A percentile compares a stretch with the other conserved stretches of the same genome.
Evolutionary conservation across 2,888 invertebrate species (phyloP).

Genomic region (Sceliomorpha sp.): DNA sequence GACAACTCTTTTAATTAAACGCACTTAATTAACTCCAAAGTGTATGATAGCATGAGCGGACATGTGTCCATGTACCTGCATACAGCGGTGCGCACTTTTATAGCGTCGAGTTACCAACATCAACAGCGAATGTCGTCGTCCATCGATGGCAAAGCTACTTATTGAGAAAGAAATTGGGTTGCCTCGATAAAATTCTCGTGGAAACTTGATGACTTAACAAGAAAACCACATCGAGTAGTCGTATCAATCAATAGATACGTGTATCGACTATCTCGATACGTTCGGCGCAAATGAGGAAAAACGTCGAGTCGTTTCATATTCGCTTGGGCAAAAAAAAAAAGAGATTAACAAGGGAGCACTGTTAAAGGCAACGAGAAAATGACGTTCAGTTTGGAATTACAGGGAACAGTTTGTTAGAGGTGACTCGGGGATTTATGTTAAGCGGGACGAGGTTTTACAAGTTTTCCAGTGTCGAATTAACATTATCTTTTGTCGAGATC

Average conservation of each 20-base stretch:
- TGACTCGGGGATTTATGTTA: too few relatives aligned
- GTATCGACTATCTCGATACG: background rate
- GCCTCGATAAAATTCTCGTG: constrained; percentile 15
- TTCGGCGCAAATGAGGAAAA: background rate
- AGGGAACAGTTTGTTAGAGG: too few relatives aligned
- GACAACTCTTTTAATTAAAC: constrained; percentile 71
- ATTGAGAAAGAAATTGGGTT: constrained; percentile 33
- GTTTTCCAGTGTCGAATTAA: too few relatives aligned
- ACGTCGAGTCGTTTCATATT: too few relatives aligned
- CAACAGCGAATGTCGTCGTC: constrained; percentile 14
- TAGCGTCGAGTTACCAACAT: constrained; percentile 22
- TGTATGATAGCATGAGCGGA: constrained; percentile 56
- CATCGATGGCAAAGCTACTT: constrained; percentile 23
- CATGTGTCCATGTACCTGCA: constrained; percentile 21
- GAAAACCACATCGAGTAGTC: background rate
- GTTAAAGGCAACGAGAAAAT: too few relatives aligned
- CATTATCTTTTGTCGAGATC: too few relatives aligned
- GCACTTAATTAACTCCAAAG: constrained; percentile 70
- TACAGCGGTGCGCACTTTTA: constrained; percentile 20
- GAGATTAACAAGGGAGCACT: too few relatives aligned
- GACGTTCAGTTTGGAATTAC: too few relatives aligned
- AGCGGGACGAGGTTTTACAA: too few relatives aligned
- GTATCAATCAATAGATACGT: constrained; percentile 4
- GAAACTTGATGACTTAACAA: constrained; percentile 23
- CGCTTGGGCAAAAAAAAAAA: too few relatives aligned